phyloP scores from a whole-genome alignment of 2,113 vertebrate species.

The Lichenostomus cassidix region DNA sequence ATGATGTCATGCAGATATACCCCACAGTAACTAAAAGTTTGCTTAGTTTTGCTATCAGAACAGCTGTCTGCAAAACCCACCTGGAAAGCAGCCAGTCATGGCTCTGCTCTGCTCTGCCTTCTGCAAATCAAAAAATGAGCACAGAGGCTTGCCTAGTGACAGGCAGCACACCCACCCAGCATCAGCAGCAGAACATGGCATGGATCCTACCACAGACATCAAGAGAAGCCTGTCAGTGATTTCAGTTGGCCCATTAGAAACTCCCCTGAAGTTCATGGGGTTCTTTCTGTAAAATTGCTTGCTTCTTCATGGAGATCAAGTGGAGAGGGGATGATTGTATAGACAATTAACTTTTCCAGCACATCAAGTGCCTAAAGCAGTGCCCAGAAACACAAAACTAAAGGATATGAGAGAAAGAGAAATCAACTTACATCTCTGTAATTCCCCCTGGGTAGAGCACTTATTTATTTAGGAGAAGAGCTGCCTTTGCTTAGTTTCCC shows the following conservation, averaged over 20 bases:
- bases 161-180: neutral
- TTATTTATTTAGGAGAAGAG: neutral
- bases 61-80: neutral
- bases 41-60: neutral
- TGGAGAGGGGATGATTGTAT: neutral
- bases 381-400: neutral
- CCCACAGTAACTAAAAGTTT: neutral
- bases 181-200: neutral
- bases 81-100: neutral
- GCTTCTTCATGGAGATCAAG: neutral
- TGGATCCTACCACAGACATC: neutral
- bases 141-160: neutral
- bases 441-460: neutral
- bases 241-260: neutral
- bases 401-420: neutral
- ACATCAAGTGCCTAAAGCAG: neutral
- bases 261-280: neutral
- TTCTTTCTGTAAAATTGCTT: neutral
- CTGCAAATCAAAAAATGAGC: neutral
- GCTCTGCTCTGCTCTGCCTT: neutral
- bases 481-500: conserved; percentile 17
- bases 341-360: neutral
- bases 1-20: neutral
- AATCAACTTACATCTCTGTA: neutral
- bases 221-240: neutral